Conservation (phyloP, 1,140 invertebrate genomes). For the Drosophila mojavensis region DNA sequence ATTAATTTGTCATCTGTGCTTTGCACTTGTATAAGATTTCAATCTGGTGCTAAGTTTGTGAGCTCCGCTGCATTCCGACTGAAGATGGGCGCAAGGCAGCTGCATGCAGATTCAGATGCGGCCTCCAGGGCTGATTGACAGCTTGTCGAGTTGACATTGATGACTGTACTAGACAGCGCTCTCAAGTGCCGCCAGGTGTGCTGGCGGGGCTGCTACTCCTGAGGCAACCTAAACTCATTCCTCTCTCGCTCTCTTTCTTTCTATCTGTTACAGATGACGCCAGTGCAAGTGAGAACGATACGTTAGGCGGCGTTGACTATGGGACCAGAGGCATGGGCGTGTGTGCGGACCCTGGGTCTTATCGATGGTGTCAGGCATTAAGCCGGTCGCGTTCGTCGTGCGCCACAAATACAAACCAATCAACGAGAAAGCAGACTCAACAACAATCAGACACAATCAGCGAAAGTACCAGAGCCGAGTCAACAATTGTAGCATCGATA, state of each 20-base stretch:
- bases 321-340: slow-evolving; percentile 92
- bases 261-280: slow-evolving; percentile 85
- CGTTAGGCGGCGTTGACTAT: slow-evolving; percentile 90
- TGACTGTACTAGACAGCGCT: slow-evolving; percentile 51
- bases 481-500: slow-evolving; percentile 34
- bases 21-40: slow-evolving; percentile 36
- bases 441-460: slow-evolving; percentile 50
- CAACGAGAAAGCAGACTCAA: slow-evolving; percentile 32
- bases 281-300: slow-evolving; percentile 88
- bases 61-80: not conserved
- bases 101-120: not conserved
- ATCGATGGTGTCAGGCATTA: slow-evolving; percentile 87
- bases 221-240: slow-evolving; percentile 10
- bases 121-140: slow-evolving; percentile 22
- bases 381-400: slow-evolving; percentile 81
- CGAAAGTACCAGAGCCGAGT: slow-evolving; percentile 40
- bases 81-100: not conserved
- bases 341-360: slow-evolving; percentile 89
- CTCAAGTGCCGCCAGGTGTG: slow-evolving; percentile 64
- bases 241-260: not conserved
- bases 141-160: slow-evolving; percentile 16
- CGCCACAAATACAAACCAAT: slow-evolving; percentile 50
- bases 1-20: slow-evolving; percentile 69
- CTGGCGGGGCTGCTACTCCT: slow-evolving; percentile 2
- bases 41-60: not conserved